These are phyloP conservation scores for Babylonia areolata DNA, from an alignment of 1,140 invertebrate species.

Conservation along the genomic window DNA sequence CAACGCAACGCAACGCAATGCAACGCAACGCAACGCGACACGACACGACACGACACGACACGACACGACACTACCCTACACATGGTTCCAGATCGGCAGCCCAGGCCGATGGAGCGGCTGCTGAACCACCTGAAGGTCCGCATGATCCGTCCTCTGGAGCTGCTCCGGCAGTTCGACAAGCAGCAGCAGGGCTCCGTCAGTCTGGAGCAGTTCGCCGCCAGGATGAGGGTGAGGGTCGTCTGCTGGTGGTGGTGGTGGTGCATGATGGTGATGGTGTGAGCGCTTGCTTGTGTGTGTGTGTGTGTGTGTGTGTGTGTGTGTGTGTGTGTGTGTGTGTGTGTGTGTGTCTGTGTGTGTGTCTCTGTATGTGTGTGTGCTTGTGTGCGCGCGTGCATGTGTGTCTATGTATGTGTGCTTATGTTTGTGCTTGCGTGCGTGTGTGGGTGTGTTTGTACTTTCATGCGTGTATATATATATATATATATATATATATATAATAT, in stretches of 20 bases:
- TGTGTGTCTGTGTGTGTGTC: neutral
- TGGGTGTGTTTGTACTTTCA: neutral
- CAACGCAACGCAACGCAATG: too few species aligned
- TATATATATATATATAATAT: neutral
- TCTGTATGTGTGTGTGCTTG: neutral
- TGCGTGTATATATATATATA: neutral
- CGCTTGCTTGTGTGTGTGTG: neutral
- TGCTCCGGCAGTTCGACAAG: constrained; percentile 35
- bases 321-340: constrained; percentile 3
- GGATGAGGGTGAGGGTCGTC: constrained; percentile 23
- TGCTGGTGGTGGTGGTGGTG: neutral
- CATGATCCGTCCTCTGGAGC: constrained; percentile 36
- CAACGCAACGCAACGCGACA: too few species aligned
- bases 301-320: constrained; percentile 11
- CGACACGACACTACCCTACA: too few species aligned
- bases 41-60: too few species aligned
- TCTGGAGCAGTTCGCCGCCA: constrained; percentile 15
- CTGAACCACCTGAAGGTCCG: constrained; percentile 1
- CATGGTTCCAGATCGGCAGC: neutral
- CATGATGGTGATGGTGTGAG: neutral
- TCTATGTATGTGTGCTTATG: neutral
- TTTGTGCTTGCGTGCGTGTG: neutral
- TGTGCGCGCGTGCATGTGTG: neutral
- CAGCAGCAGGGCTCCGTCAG: neutral
- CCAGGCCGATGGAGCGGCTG: constrained; percentile 6